A percentile compares a stretch with the other conserved stretches of the same genome.
These are phyloP conservation scores for Rhagologus leucostigma DNA, from an alignment of 2,113 vertebrate species.

Conservation along the genomic window DNA sequence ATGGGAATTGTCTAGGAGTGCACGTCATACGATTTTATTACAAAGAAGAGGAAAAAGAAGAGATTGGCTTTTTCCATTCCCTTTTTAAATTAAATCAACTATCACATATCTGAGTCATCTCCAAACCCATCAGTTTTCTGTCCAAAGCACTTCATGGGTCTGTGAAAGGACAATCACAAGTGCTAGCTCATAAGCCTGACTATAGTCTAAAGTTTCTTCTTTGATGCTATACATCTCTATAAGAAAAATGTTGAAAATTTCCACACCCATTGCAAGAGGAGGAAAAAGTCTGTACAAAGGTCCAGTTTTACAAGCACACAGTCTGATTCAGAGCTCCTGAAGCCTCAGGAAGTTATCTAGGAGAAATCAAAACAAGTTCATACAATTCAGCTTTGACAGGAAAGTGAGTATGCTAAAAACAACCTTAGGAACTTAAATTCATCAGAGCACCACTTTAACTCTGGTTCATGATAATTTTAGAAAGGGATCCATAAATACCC, in stretches of 20 bases:
- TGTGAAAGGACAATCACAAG: not conserved
- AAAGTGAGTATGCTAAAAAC: conserved; percentile 4
- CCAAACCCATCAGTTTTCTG: not conserved
- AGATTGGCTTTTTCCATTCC: conserved; percentile 34
- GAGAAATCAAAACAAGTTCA: conserved; percentile 1
- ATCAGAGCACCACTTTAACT: not conserved
- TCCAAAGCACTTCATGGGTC: not conserved
- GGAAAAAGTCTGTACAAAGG: not conserved
- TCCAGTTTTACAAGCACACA: not conserved
- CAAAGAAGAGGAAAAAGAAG: conserved; percentile 19
- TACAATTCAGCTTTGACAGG: not conserved
- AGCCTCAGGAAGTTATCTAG: not conserved
- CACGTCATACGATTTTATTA: not conserved
- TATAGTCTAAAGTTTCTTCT: not conserved
- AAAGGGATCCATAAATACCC: not conserved
- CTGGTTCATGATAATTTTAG: not conserved
- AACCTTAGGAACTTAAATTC: not conserved
- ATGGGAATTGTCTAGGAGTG: conserved; percentile 6
- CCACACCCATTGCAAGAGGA: not conserved
- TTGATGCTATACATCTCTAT: not conserved
- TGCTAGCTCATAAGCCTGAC: not conserved
- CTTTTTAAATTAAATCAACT: conserved; percentile 21
- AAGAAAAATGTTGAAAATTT: not conserved
- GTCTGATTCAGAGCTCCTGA: not conserved
- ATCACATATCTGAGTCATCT: conserved; percentile 24